These are phyloP conservation scores for Eucera pruinosa DNA, from an alignment of 2,888 invertebrate genomes.

Conservation along the genomic window DNA sequence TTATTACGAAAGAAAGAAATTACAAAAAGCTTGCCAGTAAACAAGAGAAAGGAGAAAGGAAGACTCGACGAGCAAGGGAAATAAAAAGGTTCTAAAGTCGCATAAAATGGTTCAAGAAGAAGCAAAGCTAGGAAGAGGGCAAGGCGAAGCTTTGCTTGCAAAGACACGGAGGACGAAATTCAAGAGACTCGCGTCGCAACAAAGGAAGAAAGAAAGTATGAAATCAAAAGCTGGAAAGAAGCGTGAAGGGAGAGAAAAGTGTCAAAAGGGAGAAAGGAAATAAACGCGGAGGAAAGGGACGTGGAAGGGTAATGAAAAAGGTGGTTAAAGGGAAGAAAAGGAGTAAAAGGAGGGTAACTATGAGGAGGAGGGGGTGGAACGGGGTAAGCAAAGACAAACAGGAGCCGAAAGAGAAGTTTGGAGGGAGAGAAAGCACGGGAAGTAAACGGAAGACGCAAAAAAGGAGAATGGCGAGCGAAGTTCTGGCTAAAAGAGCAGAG, in stretches of 20 bases:
- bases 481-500: background rate
- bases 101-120: too few relatives aligned
- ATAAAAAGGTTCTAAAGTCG: too few relatives aligned
- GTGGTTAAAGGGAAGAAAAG: background rate
- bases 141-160: too few relatives aligned
- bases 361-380: background rate
- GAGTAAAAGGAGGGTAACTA: background rate
- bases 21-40: too few relatives aligned
- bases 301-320: too few relatives aligned
- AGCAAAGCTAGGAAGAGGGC: too few relatives aligned
- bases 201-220: too few relatives aligned
- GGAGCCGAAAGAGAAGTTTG: background rate
- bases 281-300: too few relatives aligned
- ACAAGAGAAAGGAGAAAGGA: too few relatives aligned
- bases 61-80: too few relatives aligned
- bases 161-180: background rate
- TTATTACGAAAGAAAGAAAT: too few relatives aligned
- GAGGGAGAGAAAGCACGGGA: background rate
- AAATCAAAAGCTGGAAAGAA: background rate
- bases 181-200: too few relatives aligned
- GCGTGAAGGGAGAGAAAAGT: background rate
- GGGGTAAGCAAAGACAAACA: constrained; percentile 6
- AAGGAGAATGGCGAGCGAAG: background rate
- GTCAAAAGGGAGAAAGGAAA: background rate
- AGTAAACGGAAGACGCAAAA: background rate